Evolutionary conservation across 1,140 invertebrate species (phyloP).

Genomic region (Idris sp.): DNA sequence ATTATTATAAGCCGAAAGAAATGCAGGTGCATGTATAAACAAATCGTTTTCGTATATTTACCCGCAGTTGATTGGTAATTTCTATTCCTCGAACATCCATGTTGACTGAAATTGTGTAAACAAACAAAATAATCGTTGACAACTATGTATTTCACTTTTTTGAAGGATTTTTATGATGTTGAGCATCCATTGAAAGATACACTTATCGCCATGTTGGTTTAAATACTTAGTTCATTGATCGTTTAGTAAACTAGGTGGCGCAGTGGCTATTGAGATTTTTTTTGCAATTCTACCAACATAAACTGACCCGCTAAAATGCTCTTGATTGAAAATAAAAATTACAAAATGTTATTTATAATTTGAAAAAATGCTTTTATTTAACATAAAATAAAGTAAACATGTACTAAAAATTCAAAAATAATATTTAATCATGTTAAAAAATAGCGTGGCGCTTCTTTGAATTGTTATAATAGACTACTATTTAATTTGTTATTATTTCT

Average conservation of each 20-base stretch:
- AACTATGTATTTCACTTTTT: not conserved
- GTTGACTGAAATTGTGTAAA: not conserved
- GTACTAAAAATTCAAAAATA: no score
- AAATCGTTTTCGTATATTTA: constrained; percentile 46
- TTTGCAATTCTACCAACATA: no score
- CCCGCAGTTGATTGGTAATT: constrained; percentile 76
- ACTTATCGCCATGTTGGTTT: constrained; percentile 62
- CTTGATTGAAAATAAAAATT: no score
- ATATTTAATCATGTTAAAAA: no score
- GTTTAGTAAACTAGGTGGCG: constrained; percentile 3
- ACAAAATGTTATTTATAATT: no score
- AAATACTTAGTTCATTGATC: constrained; percentile 44
- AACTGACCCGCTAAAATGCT: no score
- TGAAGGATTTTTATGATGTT: constrained; percentile 1
- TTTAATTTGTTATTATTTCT: no score
- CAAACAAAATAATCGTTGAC: not conserved
- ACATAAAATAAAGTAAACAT: no score
- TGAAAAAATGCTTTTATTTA: no score
- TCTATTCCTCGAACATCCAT: constrained; percentile 76
- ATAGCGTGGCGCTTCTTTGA: no score
- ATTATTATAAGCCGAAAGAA: not conserved
- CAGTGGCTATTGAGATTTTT: no score
- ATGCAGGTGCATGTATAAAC: not conserved
- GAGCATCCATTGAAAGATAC: constrained; percentile 28
- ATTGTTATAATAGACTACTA: no score